phyloP scores from a whole-genome alignment of 2,113 vertebrate genomes.

The Catagonus wagneri region DNA sequence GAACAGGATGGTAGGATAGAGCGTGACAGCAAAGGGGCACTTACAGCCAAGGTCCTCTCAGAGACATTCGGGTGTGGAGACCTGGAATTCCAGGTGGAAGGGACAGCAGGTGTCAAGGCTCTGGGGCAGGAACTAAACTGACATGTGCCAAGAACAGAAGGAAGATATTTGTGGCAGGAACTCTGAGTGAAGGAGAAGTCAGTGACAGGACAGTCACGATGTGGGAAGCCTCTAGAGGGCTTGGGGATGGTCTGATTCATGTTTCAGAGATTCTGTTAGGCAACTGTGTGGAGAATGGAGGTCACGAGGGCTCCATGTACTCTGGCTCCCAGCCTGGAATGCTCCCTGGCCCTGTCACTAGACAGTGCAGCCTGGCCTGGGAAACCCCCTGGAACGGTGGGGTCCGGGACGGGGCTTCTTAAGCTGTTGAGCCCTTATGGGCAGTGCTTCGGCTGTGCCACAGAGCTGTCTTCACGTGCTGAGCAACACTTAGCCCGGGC shows the following conservation, averaged over 20 bases:
- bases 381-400: neutral
- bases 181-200: neutral
- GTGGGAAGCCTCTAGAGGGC: neutral
- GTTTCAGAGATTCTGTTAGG: neutral
- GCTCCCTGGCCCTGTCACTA: neutral
- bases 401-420: neutral
- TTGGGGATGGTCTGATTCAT: neutral
- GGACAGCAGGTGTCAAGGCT: slow-evolving; percentile 28
- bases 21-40: neutral
- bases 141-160: slow-evolving; percentile 46
- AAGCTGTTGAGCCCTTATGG: neutral
- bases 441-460: neutral
- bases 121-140: neutral
- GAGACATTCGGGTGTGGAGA: neutral
- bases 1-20: neutral
- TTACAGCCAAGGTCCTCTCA: neutral
- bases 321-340: neutral
- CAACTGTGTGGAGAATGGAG: neutral
- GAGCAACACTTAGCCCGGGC: too few relatives aligned
- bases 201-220: neutral
- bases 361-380: neutral
- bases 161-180: neutral
- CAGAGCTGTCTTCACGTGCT: neutral
- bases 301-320: neutral
- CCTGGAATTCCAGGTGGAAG: slow-evolving; percentile 21